A percentile compares a stretch with the other conserved stretches of the same genome.
phyloP scores from a whole-genome alignment of 2,797 vertebrate genomes.

The Thamnophis elegans region DNA sequence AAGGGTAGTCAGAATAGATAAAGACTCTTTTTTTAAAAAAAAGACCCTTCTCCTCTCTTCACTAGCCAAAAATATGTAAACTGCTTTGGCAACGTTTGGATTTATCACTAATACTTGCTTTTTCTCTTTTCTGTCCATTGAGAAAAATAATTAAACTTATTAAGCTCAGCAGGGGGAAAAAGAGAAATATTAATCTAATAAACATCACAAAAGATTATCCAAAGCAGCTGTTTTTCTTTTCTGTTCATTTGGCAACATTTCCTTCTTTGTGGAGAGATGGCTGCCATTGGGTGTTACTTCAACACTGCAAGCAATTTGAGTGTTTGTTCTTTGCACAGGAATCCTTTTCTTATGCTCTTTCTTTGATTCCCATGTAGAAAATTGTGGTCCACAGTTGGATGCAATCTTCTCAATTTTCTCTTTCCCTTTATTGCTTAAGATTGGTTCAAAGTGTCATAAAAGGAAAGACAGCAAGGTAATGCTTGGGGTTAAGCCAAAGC shows the following conservation, averaged over 20 bases:
- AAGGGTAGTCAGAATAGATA: not conserved
- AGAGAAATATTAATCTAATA: not conserved
- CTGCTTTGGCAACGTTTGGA: not conserved
- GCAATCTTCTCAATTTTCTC: conserved; percentile 5
- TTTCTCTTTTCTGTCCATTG: not conserved
- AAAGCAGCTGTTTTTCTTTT: not conserved
- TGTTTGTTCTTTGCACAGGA: not conserved
- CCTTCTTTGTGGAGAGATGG: not conserved
- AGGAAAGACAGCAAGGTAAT: not conserved
- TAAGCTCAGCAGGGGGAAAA: not conserved
- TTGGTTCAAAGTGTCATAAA: not conserved
- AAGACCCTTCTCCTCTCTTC: not conserved
- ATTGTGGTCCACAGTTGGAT: not conserved
- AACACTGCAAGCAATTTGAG: not conserved
- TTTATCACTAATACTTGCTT: conserved; percentile 20
- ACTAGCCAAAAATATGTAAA: not conserved
- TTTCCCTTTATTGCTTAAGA: not conserved
- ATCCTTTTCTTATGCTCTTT: not conserved
- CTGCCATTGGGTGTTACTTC: conserved; percentile 25
- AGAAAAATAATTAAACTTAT: conserved; percentile 25
- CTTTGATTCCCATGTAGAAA: conserved; percentile 18
- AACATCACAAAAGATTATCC: not conserved
- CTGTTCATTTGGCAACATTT: not conserved
- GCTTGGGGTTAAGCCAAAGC: not conserved
- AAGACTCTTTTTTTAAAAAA: not conserved